Base-by-base conservation (phyloP, 2,113 vertebrate genomes). In the Laticauda laticaudata region DNA sequence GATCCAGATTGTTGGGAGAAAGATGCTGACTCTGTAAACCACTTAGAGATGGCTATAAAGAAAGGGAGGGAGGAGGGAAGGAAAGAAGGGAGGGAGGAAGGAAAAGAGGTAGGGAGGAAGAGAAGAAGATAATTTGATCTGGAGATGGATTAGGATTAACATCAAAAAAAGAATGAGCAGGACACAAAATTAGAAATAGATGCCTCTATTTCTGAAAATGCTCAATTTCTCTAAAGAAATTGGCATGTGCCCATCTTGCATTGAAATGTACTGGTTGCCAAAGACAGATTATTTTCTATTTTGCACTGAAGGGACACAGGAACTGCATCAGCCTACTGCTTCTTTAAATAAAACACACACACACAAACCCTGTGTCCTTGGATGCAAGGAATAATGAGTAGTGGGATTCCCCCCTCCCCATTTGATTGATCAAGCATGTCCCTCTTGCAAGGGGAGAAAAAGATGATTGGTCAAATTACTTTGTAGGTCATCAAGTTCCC, bases 281-380 rank as follows among this genome's bases (percentile, higher is more conserved):
- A 94, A 2, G 95, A 93, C 89, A 93, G 89, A 95, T 93, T 91
- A 94, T 95, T 92, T 53, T 53, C 11, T 94, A 93, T 96, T 96
- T 96, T 95, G 94, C 1, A 89, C 88, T 94, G 90, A 94, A 87
- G 93, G 94, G 95, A 21, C 55, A 94, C 29, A 95, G 92, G 61
- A 94, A 91, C 92, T 94, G 96, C 87, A 94, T 95, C 96, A 94
- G 93, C 87, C 95, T 93, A 92, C 92, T 95, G 92, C 0, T 5
- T 59, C 14, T 55, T 57, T 81, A 39, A 81, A 39, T 3, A 55
- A 55, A 55, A 55, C 56, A 57, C 55, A 56, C 55, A 56, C 54
- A 54, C 12, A 8, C 45, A 56, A 8, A 10, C 57, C 57, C 26
- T 11, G 43, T 59, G 29, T 86, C 64, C 4, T 55, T 57, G 26